Evolutionary conservation across 2,113 vertebrate genomes (phyloP).

Genomic region (Phaethornis superciliosus): DNA sequence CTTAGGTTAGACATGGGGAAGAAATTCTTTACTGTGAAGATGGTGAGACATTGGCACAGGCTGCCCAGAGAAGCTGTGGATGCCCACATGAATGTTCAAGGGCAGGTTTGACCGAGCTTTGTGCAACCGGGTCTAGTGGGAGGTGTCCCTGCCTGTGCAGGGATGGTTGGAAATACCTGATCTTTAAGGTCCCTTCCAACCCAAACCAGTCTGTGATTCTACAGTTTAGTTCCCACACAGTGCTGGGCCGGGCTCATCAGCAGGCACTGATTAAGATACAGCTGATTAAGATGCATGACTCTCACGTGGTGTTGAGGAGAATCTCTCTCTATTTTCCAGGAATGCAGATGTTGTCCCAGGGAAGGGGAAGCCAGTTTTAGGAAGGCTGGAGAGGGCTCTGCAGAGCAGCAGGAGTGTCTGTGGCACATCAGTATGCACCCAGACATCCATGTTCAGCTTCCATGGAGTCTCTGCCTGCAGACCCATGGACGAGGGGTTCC

Average conservation of each 20-base stretch:
- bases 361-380: not conserved
- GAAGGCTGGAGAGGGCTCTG: not conserved
- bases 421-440: accelerated
- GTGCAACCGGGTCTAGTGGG: too few relatives aligned
- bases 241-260: not conserved
- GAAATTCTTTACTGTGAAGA: too few relatives aligned
- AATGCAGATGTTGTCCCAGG: not conserved
- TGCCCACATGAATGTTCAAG: too few relatives aligned
- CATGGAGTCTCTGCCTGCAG: not conserved
- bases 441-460: accelerated
- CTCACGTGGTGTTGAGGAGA: not conserved
- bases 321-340: not conserved
- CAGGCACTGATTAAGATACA: not conserved
- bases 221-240: conserved; percentile 2
- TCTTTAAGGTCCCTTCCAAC: too few relatives aligned
- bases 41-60: too few relatives aligned
- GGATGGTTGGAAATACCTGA: too few relatives aligned
- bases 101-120: too few relatives aligned
- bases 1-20: too few relatives aligned
- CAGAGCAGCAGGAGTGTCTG: not conserved
- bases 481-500: not conserved
- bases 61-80: too few relatives aligned
- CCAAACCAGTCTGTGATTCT: too few relatives aligned
- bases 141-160: too few relatives aligned
- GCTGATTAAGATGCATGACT: not conserved